Evolutionary conservation across 2,113 vertebrate species (phyloP), one percentile per base, ranked within the genome.

Genomic region (Cyanoderma ruficeps): DNA sequence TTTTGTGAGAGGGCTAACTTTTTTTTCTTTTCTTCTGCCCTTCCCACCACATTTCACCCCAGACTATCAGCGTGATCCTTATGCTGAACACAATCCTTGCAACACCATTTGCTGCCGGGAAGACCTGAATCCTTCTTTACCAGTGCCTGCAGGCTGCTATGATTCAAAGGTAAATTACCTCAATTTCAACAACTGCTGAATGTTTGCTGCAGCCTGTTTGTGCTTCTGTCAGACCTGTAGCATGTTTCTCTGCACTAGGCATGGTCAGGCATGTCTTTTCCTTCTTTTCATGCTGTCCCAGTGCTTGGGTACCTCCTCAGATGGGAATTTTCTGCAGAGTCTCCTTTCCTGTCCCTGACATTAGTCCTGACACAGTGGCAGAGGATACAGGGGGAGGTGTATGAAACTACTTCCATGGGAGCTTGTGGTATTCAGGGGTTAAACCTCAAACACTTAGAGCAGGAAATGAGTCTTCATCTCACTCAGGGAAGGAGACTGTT

Each of bases 51-150:
- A 0, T 57, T 85, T 59, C 70, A 92, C 42, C 50, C 65, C 95
- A 99, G 98, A 99, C 94, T 99, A 99, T 88, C 98, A 97, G 94
- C 95, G 50, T 28, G 99, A 99, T 82, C 98, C 98, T 20, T 99
- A 99, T 31, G 97, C 98, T 20, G 98, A 97, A 64, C 98, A 95
- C 39, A 98, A 99, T 90, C 98, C 99, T 3, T 99, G 99, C 94
- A 98, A 98, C 70, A 98, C 98, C 75, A 98, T 99, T 96, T 99
- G 99, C 96, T 99, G 99, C 94, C 98, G 99, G n/a, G 98, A 98
- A 55, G 98, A 99, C 97, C 96, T 99, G 81, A 98, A 97, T 71
- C 88, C 95, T 56, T 92, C 76, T 61, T 95, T 95, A 39, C 98
- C 98, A 57, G 96, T 91, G 53, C 98, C 98, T 35, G 98, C 97